A percentile compares a stretch with the other conserved stretches of the same genome.
These are phyloP conservation scores for Orycteropus afer DNA, from an alignment of 2,113 vertebrate species.

Conservation along the genomic window DNA sequence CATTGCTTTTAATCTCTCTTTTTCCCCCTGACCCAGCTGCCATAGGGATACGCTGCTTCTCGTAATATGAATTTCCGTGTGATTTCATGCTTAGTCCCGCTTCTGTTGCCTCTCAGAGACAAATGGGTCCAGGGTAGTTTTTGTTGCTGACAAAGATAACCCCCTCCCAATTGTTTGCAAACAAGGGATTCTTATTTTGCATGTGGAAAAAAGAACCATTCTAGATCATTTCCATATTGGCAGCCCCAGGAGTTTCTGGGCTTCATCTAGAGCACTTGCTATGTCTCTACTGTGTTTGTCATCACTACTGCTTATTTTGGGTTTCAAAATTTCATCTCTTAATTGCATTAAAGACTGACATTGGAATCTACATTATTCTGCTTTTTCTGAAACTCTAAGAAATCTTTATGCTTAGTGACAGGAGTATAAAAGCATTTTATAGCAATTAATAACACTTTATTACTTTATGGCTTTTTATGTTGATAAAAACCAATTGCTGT, in stretches of 20 bases:
- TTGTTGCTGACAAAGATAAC: neutral
- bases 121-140: neutral
- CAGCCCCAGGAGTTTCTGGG: neutral
- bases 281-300: neutral
- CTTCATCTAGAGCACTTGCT: neutral
- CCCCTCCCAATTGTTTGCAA: neutral
- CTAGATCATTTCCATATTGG: neutral
- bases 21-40: neutral
- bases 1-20: neutral
- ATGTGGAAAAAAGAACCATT: neutral
- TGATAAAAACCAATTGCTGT: neutral
- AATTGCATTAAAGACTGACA: neutral
- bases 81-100: neutral
- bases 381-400: neutral
- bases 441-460: neutral
- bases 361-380: neutral
- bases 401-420: neutral
- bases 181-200: neutral
- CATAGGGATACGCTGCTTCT: neutral
- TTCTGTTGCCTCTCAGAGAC: neutral
- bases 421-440: neutral
- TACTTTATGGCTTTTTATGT: conserved; percentile 19
- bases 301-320: neutral
- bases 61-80: neutral
- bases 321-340: neutral